Conservation (phyloP, 2,113 vertebrate genomes). For the Strix aluco region DNA sequence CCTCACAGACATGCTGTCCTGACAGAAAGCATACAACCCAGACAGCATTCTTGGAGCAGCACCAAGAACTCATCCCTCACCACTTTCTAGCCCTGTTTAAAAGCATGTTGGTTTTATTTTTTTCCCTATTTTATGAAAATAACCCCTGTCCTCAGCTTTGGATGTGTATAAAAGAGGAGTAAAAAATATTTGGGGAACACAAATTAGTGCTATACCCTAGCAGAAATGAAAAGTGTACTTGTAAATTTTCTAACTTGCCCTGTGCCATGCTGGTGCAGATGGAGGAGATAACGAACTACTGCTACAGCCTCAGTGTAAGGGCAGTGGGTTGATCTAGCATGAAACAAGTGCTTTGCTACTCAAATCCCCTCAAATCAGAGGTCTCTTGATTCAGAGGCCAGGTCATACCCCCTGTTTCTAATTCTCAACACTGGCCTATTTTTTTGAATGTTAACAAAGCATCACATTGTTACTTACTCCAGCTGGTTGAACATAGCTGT, state of each 20-base stretch:
- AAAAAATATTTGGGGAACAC: neutral
- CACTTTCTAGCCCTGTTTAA: neutral
- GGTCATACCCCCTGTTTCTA: neutral
- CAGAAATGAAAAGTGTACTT: neutral
- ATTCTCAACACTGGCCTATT: neutral
- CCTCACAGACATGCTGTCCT: neutral
- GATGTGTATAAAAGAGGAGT: neutral
- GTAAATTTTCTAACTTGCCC: neutral
- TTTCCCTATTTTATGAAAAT: neutral
- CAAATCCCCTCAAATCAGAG: neutral
- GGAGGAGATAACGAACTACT: neutral
- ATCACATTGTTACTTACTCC: neutral
- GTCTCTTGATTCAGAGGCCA: neutral
- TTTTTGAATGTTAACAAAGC: neutral
- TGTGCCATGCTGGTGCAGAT: neutral
- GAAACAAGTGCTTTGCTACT: neutral
- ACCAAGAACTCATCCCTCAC: neutral
- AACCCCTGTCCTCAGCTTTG: neutral
- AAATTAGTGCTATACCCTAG: neutral
- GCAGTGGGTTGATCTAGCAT: neutral
- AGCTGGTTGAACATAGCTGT: neutral
- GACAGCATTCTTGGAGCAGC: neutral
- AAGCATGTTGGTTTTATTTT: neutral
- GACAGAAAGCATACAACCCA: neutral
- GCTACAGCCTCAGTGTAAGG: neutral